Conservation (phyloP, 2,888 invertebrate species). For the Campoplex nolae region DNA sequence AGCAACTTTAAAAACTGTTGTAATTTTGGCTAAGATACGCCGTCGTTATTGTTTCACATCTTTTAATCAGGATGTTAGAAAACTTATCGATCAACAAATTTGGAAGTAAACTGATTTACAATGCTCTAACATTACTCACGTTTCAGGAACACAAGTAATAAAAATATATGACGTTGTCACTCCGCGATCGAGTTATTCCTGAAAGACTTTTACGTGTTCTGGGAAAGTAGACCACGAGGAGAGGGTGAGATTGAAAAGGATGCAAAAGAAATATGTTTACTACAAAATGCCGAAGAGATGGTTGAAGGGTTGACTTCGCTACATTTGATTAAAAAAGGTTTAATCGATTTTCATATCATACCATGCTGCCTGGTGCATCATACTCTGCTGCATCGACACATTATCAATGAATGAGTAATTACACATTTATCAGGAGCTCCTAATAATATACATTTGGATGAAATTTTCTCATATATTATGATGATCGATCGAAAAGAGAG, state of each 20-base stretch:
- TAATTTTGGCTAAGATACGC: background rate
- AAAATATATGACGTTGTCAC: too few relatives aligned
- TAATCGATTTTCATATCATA: background rate
- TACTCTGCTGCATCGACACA: background rate
- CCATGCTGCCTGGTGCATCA: background rate
- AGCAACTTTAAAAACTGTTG: background rate
- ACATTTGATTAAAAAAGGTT: background rate
- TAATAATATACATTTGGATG: constrained; percentile 1
- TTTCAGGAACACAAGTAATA: background rate
- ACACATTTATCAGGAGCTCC: background rate
- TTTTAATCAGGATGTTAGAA: background rate
- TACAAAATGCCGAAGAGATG: background rate
- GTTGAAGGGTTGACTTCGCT: background rate
- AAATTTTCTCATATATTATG: constrained; percentile 3
- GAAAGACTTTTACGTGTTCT: too few relatives aligned
- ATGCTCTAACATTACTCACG: background rate
- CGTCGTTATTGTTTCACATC: background rate
- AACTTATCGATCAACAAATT: background rate
- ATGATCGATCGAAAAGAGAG: constrained; percentile 21
- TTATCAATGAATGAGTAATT: background rate
- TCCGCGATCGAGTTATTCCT: too few relatives aligned
- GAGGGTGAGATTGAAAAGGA: background rate
- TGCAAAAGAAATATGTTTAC: background rate
- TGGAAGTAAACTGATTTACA: background rate
- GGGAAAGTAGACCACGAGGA: background rate